These are phyloP conservation scores for Pilophorus perplexus DNA, from an alignment of 2,888 invertebrate species.

Conservation along the genomic window DNA sequence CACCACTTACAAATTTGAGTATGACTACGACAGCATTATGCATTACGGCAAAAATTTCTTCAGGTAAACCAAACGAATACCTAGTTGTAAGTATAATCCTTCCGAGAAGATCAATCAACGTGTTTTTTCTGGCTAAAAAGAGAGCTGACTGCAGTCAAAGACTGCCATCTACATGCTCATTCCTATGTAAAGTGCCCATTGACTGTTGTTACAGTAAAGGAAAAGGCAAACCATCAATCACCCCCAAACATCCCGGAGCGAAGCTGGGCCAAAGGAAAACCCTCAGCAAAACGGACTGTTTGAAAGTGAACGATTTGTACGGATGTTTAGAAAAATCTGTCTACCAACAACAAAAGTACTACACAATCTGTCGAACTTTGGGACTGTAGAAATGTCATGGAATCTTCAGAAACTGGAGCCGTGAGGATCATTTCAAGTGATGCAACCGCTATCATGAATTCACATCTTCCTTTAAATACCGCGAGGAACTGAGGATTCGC, in stretches of 20 bases:
- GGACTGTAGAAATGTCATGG: no score
- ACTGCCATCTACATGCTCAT: no score
- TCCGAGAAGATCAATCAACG: no score
- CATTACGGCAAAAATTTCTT: slow-evolving; percentile 60
- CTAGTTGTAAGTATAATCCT: not conserved
- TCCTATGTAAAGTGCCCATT: no score
- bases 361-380: slow-evolving; percentile 58
- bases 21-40: slow-evolving; percentile 50
- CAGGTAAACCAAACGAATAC: slow-evolving; percentile 50
- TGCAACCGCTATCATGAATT: no score
- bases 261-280: slow-evolving; percentile 63
- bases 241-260: slow-evolving; percentile 58
- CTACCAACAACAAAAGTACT: slow-evolving; percentile 56
- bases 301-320: slow-evolving; percentile 66
- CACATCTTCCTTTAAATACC: no score
- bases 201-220: slow-evolving; percentile 56
- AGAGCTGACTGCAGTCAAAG: no score
- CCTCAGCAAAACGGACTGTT: slow-evolving; percentile 64
- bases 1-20: slow-evolving; percentile 49
- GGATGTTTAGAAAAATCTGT: slow-evolving; percentile 58
- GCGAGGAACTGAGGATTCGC: no score
- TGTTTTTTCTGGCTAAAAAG: no score
- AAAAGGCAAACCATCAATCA: slow-evolving; percentile 63
- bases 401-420: no score
- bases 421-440: no score